Base-by-base conservation (phyloP, 2,113 vertebrate genomes). In the Anoura caudifer region DNA sequence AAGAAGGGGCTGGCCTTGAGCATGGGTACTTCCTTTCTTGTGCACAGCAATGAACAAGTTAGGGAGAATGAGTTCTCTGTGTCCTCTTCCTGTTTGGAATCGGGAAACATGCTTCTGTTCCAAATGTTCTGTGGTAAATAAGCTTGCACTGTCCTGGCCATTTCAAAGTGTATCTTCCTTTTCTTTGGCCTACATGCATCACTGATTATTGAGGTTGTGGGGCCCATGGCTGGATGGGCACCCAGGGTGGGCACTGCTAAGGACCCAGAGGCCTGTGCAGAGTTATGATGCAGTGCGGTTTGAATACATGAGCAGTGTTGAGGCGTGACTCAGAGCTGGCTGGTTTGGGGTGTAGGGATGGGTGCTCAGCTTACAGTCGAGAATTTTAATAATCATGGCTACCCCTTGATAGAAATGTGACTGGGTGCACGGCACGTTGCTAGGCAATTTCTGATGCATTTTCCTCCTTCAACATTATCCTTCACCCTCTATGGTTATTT, bases 251-350 rank as follows among this genome's bases (percentile, higher is more conserved):
- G 9, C 3, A 26, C 15, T 61, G 13, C 31, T 33, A 8, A 43
- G 31, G 12, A 16, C 11, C 22, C 0, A 0, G 52, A 36, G 50
- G 26, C 16, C 65, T 65, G 50, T 36, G 19, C 24, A 7, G 0
- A 13, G 45, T 73, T 36, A 5, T 10, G 16, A 4, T 67, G 65
- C 9, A 3, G 15, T 15, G 2, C 0, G 4, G 69, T 45, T 10
- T 87, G 75, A 70, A 16, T n/a, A 9, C 26, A 14, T 38, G 12
- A 17, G n/a, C 15, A 52, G 22, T 16, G 45, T 22, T 31, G 77
- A 67, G 59, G 28, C 28, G 19, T 10, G 5, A 16, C 6, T 16
- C 56, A 13, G 26, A 65, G 10, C 28, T 65, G n/a, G 43, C 63
- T 59, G 33, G 72, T 20, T 77, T n/a, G n/a, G 63, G 73, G 13